Evolutionary conservation across 2,797 vertebrate species (phyloP).

Genomic region (Bucorvus abyssinicus): DNA sequence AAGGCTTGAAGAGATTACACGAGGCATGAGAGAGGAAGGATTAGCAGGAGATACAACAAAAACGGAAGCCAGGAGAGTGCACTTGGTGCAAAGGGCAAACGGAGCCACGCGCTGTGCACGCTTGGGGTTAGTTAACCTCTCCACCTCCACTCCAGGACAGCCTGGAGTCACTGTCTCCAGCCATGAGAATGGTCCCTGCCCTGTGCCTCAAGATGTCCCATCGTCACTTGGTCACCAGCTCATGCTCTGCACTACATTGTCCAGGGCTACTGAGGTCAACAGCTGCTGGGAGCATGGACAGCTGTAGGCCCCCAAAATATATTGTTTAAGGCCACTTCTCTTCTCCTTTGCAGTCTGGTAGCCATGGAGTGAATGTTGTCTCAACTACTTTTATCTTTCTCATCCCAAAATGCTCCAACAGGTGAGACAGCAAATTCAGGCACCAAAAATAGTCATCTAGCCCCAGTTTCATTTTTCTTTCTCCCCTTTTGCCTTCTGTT

Average conservation of each 20-base stretch:
- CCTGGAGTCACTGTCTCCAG: background rate
- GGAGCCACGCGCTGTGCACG: background rate
- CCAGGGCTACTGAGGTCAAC: background rate
- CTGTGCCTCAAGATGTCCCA: background rate
- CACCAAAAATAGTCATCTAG: background rate
- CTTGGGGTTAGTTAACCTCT: background rate
- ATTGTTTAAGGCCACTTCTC: background rate
- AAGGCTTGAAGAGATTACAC: background rate
- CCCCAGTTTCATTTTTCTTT: background rate
- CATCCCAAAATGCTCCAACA: background rate
- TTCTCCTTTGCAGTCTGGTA: background rate
- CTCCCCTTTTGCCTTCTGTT: background rate
- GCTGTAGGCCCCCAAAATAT: background rate
- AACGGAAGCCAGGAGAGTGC: background rate
- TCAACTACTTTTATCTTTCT: background rate
- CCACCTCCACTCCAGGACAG: background rate
- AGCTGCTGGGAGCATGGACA: accelerated
- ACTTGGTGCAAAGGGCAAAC: background rate
- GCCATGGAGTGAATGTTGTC: background rate
- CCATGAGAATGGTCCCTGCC: accelerated
- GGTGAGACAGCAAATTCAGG: background rate
- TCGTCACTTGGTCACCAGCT: background rate
- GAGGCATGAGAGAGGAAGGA: background rate
- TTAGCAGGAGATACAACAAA: background rate
- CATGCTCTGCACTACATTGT: accelerated